Evolutionary conservation across 2,888 invertebrate species (phyloP).

Genomic region (Orthosia incerta): DNA sequence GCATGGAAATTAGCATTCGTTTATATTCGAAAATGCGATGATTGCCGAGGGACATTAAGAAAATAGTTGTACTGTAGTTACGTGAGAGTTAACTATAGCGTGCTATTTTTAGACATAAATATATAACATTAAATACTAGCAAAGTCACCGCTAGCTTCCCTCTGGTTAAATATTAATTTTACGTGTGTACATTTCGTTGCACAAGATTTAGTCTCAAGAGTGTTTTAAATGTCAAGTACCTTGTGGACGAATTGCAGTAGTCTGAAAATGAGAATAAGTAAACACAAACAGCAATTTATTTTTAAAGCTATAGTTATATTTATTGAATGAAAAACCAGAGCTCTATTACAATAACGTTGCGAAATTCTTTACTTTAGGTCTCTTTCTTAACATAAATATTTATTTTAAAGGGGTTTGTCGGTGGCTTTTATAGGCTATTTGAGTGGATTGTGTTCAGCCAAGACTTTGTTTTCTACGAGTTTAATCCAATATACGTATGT

Average conservation of each 20-base stretch:
- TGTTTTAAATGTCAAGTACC: conserved; percentile 35
- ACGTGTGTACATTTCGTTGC: not conserved
- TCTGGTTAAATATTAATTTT: conserved; percentile 3
- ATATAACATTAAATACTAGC: not conserved
- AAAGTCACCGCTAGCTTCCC: no score
- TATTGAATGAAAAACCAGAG: conserved; percentile 54
- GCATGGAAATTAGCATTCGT: no score
- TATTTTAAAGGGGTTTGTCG: conserved; percentile 68
- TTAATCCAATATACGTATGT: conserved; percentile 19
- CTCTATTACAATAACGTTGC: conserved; percentile 65
- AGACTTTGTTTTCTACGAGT: conserved; percentile 23
- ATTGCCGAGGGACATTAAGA: no score
- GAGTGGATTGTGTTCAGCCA: conserved; percentile 65
- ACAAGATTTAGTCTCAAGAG: conserved; percentile 20
- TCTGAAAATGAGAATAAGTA: not conserved
- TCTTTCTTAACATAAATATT: conserved; percentile 68
- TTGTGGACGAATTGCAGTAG: conserved; percentile 12
- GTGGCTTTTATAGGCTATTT: conserved; percentile 71
- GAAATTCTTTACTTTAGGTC: conserved; percentile 38
- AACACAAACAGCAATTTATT: conserved; percentile 46
- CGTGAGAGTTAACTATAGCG: not conserved
- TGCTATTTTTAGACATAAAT: no score
- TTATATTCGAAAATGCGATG: no score
- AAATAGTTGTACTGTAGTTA: not conserved
- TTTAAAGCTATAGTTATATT: conserved; percentile 41